Base-by-base conservation (phyloP, 2,113 vertebrate species). In the Melanotaenia duboulayi region DNA sequence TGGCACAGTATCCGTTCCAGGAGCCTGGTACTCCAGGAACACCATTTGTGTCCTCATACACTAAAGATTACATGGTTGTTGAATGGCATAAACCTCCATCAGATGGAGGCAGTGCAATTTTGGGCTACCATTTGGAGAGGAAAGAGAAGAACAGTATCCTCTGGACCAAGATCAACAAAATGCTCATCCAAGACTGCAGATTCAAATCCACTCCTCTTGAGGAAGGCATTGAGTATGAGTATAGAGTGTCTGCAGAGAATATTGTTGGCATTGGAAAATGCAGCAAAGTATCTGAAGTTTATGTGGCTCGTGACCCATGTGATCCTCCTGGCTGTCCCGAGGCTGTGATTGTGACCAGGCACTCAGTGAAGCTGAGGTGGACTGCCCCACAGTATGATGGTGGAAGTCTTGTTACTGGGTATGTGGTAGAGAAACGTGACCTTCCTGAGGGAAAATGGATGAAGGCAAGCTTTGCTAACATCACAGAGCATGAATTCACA, bases 141-240 rank as follows among this genome's bases (percentile, higher is more conserved):
- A 99, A 99, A 82, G 98, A 99, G 89, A 98, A 95, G 91, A 99
- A 99, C 81, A 99, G 98, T 76, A 98, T 99, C 81, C 93, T 99
- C 17, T 99, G 98, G 98, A 94, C 96, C 83, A 99, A 99, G 91
- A 92, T 98, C 55, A 99, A 99, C 88, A 99, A 97, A 92, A 96
- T 92, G 69, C 93, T 99, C 40, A 96, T 99, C 88, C 95, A 95
- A 76, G 98, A 99, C 64, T 97, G 96, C 20, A 92, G 92, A 76
- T 98, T 94, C 86, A 99, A 99, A 89, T 96, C 95, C 54, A 86
- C 93, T 72, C 95, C 96, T 74, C 94, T 99, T 42, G 97, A 99
- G 87, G 98, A 99, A 92, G 96, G 97, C 71, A 97, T 99, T 81
- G 97, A 98, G 85, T 99, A 99, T 78, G 97, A 99, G 85, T 99